Evolutionary conservation across 2,888 invertebrate species (phyloP).

Genomic region (Conomelus anceps): DNA sequence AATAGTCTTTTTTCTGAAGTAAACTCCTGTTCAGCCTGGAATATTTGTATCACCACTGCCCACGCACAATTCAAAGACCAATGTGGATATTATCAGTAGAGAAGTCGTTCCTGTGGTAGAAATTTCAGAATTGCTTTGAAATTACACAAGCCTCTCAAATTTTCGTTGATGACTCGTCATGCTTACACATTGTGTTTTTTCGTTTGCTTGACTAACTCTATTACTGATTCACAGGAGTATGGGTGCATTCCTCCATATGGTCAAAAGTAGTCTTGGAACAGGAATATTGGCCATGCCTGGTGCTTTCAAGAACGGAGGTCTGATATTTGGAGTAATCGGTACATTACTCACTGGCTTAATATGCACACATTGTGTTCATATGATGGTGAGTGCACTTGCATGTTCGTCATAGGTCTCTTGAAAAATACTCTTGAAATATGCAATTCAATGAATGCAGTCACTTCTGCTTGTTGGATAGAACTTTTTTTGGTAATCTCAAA

Average conservation of each 20-base stretch:
- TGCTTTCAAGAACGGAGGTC: conserved; percentile 78
- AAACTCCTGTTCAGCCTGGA: too few species aligned
- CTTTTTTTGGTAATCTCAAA: too few species aligned
- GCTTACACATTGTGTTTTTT: background rate
- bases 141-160: too few species aligned
- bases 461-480: too few species aligned
- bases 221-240: conserved; percentile 54
- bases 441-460: too few species aligned
- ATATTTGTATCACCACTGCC: too few species aligned
- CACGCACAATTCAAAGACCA: too few species aligned
- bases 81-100: too few species aligned
- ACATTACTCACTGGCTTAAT: conserved; percentile 76
- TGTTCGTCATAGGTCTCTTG: background rate
- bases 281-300: conserved; percentile 89
- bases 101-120: too few species aligned
- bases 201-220: background rate
- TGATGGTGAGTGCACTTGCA: conserved; percentile 61
- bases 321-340: conserved; percentile 68
- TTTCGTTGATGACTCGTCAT: too few species aligned
- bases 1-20: too few species aligned
- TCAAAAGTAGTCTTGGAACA: conserved; percentile 91
- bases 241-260: conserved; percentile 79
- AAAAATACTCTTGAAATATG: background rate
- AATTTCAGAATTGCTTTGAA: too few species aligned
- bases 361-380: conserved; percentile 90